Base-by-base conservation (phyloP, 2,888 invertebrate species). In the Thereva unica region DNA sequence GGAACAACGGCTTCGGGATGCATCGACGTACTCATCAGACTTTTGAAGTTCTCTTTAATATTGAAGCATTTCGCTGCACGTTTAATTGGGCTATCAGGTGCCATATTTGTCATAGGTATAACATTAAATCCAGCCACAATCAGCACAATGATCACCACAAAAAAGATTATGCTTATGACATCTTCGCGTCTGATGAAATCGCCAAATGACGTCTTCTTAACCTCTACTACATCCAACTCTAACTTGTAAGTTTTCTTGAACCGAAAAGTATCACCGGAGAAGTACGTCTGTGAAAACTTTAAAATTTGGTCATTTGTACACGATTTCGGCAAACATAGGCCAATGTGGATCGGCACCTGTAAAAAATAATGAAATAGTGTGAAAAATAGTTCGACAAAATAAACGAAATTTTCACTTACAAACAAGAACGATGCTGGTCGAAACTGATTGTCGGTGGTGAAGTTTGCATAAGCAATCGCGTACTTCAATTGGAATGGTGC, bases 401-500 rank as follows among this genome's bases (percentile, higher is more conserved):
- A 23, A 23, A 23, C 23, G 23, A 23, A 23, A 23, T 23, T 23
- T 23, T 23, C 38, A 53, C 53, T 9, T 53, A 53, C 37, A 35
- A 7, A 10, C 7, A 5, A 1, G 53, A 53, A 37, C 37, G 38
- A 6, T 53, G 37, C 5, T 37, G 53, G 23, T 23, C 23, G 1
- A 23, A 23, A 23, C 2, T 59, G 57, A 3, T n/a, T 9, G 1
- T 12, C 10, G 10, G 57, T 59, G 3, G 45, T 10, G 12, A 37
- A 59, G 37, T 47, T 59, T 1, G 47, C 47, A 37, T 35, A 45
- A n/a, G 47, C n/a, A 10, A 38, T 59, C 10, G 37, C 45, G 6
- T 47, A 59, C n/a, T 59, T 59, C 44, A 59, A 47, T 2, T 40
- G 5, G 10, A 59, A 47, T 10, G 57, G 57, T 12, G 57, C 47